Conservation (phyloP, 2,797 vertebrate species). For the Coilia nasus region DNA sequence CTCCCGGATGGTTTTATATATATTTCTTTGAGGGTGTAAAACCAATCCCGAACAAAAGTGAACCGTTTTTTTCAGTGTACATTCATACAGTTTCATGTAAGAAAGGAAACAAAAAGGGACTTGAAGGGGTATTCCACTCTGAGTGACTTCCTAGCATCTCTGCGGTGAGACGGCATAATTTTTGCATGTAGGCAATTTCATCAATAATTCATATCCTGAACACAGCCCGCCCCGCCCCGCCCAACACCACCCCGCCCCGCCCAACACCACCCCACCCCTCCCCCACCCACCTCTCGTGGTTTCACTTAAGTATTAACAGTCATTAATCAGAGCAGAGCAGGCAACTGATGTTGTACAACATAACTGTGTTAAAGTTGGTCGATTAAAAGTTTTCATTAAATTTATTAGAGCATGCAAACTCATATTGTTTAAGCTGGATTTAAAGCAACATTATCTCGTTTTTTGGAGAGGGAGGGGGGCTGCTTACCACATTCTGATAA, state of each 20-base stretch:
- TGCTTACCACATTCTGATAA: no score
- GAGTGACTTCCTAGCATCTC: background rate
- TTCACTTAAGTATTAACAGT: slow-evolving; percentile 20
- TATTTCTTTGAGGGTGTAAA: background rate
- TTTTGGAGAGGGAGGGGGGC: background rate
- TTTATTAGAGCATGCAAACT: slow-evolving; percentile 39
- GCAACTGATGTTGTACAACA: slow-evolving; percentile 35
- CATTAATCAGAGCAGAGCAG: slow-evolving; percentile 33
- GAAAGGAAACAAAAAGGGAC: background rate
- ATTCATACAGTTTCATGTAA: slow-evolving; percentile 5
- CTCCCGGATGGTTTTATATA: background rate
- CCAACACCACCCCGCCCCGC: background rate
- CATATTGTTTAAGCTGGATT: background rate
- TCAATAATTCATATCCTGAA: slow-evolving; percentile 30
- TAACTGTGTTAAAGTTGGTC: slow-evolving; percentile 29
- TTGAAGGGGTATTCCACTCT: background rate
- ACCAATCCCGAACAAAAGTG: background rate
- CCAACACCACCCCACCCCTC: background rate
- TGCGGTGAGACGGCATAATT: background rate
- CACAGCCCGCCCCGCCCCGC: background rate
- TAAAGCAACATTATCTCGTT: background rate
- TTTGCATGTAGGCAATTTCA: slow-evolving; percentile 28
- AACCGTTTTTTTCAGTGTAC: background rate
- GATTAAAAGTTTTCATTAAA: slow-evolving; percentile 17
- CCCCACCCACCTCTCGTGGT: background rate